These are phyloP conservation scores for Andrena chrysosceles DNA, from an alignment of 2,888 invertebrate species.

Conservation along the genomic window DNA sequence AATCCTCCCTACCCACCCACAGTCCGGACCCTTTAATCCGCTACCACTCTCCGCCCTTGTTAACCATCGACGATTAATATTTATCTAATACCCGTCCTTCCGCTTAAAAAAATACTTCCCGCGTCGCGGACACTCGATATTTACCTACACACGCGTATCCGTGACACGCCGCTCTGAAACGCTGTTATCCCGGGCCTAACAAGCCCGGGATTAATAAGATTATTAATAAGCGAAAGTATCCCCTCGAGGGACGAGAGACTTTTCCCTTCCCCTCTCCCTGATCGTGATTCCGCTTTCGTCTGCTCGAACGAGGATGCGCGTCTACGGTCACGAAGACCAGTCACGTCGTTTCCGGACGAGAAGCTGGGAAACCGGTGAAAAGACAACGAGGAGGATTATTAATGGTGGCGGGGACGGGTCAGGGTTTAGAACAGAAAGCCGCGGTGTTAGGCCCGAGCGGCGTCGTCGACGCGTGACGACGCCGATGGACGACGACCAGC, in stretches of 20 bases:
- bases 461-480: conserved; percentile 37
- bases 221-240: conserved; percentile 63
- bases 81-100: background rate
- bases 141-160: conserved; percentile 13
- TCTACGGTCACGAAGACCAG: background rate
- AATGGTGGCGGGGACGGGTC: conserved; percentile 56
- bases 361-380: conserved; percentile 26
- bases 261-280: conserved; percentile 2
- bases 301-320: conserved; percentile 8
- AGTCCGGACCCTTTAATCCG: background rate
- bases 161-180: conserved; percentile 19
- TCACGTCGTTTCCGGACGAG: background rate
- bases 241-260: conserved; percentile 31
- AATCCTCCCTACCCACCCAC: conserved; percentile 35
- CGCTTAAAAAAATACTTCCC: conserved; percentile 32
- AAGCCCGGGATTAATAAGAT: conserved; percentile 50
- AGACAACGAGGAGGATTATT: conserved; percentile 48
- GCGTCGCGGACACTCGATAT: conserved; percentile 31
- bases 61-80: background rate
- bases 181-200: conserved; percentile 20
- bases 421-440: conserved; percentile 36
- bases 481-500: conserved; percentile 40
- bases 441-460: conserved; percentile 32
- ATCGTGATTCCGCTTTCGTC: conserved; percentile 7
- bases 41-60: background rate